Percentiles rank a stretch among this genome's conserved stretches.
These are phyloP conservation scores for Heliconius congener DNA, from an alignment of 1,140 invertebrate genomes.

Conservation along the genomic window DNA sequence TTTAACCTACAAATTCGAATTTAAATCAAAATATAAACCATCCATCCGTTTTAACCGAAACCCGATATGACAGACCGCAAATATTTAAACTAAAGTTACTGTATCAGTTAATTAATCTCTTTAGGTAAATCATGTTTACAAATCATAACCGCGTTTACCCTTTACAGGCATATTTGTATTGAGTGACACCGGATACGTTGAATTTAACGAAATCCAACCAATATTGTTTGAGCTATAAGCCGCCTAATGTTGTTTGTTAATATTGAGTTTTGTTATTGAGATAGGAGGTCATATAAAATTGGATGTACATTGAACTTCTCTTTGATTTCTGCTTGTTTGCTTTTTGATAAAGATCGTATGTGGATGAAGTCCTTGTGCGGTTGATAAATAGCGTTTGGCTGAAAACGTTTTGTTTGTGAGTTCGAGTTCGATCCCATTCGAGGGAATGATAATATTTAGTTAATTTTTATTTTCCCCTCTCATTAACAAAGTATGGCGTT, in stretches of 20 bases:
- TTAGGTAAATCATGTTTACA: constrained; percentile 9
- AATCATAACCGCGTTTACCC: constrained; percentile 2
- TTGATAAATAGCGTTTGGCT: too few species aligned
- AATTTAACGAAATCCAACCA: neutral
- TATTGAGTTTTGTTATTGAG: neutral
- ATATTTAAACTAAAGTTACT: constrained; percentile 5
- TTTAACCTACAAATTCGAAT: neutral
- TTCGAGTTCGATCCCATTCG: too few species aligned
- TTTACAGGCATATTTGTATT: constrained; percentile 8
- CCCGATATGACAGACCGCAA: neutral
- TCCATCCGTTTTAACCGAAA: neutral
- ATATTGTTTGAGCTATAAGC: neutral
- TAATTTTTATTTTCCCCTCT: too few species aligned
- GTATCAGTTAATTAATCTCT: constrained; percentile 14
- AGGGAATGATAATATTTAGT: too few species aligned
- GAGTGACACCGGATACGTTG: constrained; percentile 9
- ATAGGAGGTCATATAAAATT: neutral
- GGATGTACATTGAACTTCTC: neutral
- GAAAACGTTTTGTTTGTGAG: too few species aligned
- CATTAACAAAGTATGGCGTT: too few species aligned
- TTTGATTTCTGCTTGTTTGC: neutral
- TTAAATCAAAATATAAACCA: neutral
- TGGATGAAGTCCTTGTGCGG: neutral
- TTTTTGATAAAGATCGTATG: neutral
- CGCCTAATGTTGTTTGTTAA: neutral